Evolutionary conservation across 1,140 invertebrate genomes (phyloP), one percentile per base, ranked within the genome.

Genomic region (Musca domestica): DNA sequence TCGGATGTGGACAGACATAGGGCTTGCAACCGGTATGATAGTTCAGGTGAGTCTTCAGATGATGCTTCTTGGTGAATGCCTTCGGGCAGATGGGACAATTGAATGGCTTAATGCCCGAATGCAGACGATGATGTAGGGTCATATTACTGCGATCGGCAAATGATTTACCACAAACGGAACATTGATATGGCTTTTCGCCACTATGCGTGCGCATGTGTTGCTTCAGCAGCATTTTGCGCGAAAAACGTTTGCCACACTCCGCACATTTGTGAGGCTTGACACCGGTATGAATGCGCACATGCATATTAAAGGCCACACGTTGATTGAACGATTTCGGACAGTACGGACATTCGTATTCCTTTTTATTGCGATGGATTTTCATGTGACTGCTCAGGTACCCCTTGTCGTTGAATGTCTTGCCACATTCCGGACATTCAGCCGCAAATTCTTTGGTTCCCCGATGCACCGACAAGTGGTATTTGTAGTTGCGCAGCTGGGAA

Each of bases 241-340:
- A 91, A 76, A 96, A 96, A 3, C 91, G 86, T 73, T 95, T 92
- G n/a, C 90, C 89, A 74, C 95, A 96, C 19, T 92, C 87, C 2
- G 87, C 86, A 75, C 94, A 96, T 66, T 90, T 88, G 83, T 95
- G 94, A 0, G 94, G 94, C 73, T 94, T 92, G 12, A 94, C 88
- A 82, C 87, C 90, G 48, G 90, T 92, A 72, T 93, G 91, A 63
- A 92, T 92, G 46, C 91, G 82, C 0, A 91, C 86, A 77, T 93
- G 92, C 91, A 92, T 92, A 74, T 92, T 92, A 77, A 91, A 92
- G 6, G 90, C 90, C 15, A 92, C 91, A 20, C 91, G 85, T 76
- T 93, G 91, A 80, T 93, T 92, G 74, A 92, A 92, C 17, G 90
- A 87, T 75, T 91, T 91, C 0, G 89, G 89, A 73, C 91, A 92